phyloP scores from a whole-genome alignment of 2,888 invertebrate genomes.

The Fabriciana adippe region DNA sequence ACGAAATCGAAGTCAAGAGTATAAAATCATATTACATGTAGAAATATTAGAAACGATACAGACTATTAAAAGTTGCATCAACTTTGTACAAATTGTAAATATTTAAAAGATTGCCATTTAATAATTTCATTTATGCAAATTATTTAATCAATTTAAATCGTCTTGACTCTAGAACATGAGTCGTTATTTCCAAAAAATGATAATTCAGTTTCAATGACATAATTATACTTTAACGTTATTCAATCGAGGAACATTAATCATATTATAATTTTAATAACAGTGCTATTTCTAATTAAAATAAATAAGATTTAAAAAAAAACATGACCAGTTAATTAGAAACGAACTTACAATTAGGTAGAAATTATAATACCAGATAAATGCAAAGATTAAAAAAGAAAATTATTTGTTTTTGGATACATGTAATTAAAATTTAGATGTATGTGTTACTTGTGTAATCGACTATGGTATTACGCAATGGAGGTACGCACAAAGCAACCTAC shows the following conservation, averaged over 20 bases:
- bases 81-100: slow-evolving; percentile 6
- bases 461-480: too few relatives aligned
- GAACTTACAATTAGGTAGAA: too few relatives aligned
- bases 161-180: slow-evolving; percentile 13
- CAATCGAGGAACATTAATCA: neutral
- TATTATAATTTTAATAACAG: neutral
- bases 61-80: slow-evolving; percentile 16
- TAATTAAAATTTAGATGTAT: too few relatives aligned
- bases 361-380: too few relatives aligned
- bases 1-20: neutral
- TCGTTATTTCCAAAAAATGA: slow-evolving; percentile 7
- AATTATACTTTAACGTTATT: neutral
- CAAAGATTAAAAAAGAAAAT: too few relatives aligned
- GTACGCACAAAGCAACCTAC: too few relatives aligned
- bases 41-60: neutral
- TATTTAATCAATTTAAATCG: slow-evolving; percentile 21
- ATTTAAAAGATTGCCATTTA: slow-evolving; percentile 9
- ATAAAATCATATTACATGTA: neutral
- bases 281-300: too few relatives aligned
- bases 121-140: slow-evolving; percentile 24
- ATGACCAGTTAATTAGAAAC: too few relatives aligned
- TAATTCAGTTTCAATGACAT: neutral
- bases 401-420: too few relatives aligned
- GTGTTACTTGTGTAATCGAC: too few relatives aligned
- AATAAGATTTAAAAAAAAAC: too few relatives aligned